Evolutionary conservation across 2,888 invertebrate genomes (phyloP).

Genomic region (Rhagophthalmus giganteus): DNA sequence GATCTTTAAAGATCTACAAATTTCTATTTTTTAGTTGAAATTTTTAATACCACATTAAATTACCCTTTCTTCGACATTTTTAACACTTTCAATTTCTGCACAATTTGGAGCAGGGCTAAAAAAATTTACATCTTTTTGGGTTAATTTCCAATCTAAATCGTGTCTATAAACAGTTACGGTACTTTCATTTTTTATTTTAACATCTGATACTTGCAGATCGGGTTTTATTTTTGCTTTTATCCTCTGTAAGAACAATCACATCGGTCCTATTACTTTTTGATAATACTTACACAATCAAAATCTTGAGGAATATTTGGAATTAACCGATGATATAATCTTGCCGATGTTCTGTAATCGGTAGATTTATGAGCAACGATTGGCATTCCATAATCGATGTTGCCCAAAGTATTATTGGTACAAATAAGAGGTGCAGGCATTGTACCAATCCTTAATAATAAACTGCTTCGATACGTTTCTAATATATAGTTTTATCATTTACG

Average conservation of each 20-base stretch:
- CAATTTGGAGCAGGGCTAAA: background rate
- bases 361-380: conserved; percentile 46
- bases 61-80: conserved; percentile 46
- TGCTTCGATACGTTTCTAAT: too few relatives aligned
- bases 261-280: background rate
- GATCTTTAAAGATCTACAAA: conserved; percentile 42
- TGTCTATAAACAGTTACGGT: conserved; percentile 34
- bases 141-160: conserved; percentile 36
- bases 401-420: conserved; percentile 43
- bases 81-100: conserved; percentile 34
- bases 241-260: conserved; percentile 43
- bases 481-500: too few relatives aligned
- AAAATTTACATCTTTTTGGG: conserved; percentile 23
- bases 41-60: background rate
- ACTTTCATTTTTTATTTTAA: conserved; percentile 40
- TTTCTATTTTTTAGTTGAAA: background rate
- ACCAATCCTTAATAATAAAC: background rate
- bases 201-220: conserved; percentile 37
- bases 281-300: conserved; percentile 47
- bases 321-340: conserved; percentile 42
- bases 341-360: conserved; percentile 49
- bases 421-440: conserved; percentile 36
- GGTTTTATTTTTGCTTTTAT: conserved; percentile 41
- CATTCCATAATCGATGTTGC: conserved; percentile 48
- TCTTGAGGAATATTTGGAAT: conserved; percentile 46